phyloP scores from a whole-genome alignment of 30 jellyfish, hydroid and myxozoan species.

The Rhopilema esculentum region DNA sequence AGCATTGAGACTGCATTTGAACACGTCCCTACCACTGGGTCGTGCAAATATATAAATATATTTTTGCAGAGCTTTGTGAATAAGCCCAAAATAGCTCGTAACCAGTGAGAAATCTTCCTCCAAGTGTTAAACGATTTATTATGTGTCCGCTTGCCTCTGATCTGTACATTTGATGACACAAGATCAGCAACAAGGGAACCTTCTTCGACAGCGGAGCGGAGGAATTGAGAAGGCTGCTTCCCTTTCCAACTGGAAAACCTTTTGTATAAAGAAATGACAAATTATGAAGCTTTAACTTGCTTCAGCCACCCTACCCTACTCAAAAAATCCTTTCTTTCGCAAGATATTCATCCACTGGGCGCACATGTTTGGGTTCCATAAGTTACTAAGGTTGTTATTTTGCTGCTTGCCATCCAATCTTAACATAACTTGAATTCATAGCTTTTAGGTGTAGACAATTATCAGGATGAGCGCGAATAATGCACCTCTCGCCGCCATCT shows the following conservation, averaged over 20 bases:
- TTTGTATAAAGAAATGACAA: not conserved
- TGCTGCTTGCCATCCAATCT: too few relatives aligned
- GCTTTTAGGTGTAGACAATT: too few relatives aligned
- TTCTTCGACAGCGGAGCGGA: not conserved
- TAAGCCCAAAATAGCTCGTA: not conserved
- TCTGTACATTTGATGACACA: not conserved
- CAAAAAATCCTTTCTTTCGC: too few relatives aligned
- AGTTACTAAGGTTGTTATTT: too few relatives aligned
- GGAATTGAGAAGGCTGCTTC: not conserved
- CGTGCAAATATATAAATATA: not conserved
- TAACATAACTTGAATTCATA: too few relatives aligned
- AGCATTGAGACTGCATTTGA: not conserved
- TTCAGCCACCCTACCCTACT: not conserved
- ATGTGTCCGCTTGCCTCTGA: not conserved
- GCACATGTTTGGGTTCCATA: too few relatives aligned
- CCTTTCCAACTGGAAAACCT: not conserved
- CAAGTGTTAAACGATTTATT: not conserved
- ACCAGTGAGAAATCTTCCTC: not conserved
- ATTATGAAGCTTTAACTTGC: not conserved
- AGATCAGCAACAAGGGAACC: not conserved
- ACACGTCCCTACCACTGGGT: not conserved
- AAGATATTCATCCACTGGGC: too few relatives aligned
- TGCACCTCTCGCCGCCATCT: too few relatives aligned
- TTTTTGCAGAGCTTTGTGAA: not conserved
- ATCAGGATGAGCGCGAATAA: too few relatives aligned